Evolutionary conservation across 2,113 vertebrate species (phyloP).

Genomic region (Euleptes europaea): DNA sequence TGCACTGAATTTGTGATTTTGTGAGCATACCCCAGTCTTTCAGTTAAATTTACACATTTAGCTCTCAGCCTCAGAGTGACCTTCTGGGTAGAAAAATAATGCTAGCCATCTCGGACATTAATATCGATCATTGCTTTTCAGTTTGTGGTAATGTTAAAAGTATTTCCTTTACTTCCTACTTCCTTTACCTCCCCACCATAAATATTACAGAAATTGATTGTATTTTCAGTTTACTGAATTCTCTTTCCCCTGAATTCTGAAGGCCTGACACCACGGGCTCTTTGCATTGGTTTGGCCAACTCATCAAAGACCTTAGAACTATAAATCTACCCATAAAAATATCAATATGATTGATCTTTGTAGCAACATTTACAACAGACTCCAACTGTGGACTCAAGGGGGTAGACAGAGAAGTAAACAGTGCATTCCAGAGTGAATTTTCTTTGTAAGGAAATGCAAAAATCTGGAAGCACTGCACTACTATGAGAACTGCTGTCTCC

Average conservation of each 20-base stretch:
- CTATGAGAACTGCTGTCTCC: background rate
- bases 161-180: background rate
- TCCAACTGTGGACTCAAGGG: background rate
- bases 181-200: background rate
- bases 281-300: background rate
- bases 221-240: background rate
- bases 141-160: background rate
- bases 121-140: background rate
- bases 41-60: background rate
- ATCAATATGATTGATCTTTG: background rate
- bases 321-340: background rate
- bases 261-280: background rate
- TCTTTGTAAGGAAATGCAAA: background rate
- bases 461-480: background rate
- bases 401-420: background rate
- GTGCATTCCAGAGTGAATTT: background rate
- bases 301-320: background rate
- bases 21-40: background rate
- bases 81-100: background rate
- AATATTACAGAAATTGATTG: background rate
- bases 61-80: background rate
- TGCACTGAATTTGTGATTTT: too few species aligned
- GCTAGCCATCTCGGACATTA: background rate
- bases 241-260: background rate
- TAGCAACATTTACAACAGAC: background rate